Conservation (phyloP, 2,797 vertebrate species). For the Sebastes cheni region DNA sequence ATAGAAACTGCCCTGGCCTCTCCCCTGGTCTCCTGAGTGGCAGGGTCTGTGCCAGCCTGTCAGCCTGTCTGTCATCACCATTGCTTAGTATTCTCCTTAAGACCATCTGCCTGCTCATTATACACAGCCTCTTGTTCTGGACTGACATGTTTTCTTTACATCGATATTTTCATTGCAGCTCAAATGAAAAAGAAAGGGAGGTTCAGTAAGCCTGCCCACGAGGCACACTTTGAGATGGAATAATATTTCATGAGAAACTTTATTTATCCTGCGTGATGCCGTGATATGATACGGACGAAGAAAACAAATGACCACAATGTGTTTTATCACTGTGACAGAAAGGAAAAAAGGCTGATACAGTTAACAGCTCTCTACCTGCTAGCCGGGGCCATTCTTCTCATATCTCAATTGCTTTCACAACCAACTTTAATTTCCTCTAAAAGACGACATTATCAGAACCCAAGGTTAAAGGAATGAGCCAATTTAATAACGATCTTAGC, state of each 20-base stretch:
- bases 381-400: constrained; percentile 62
- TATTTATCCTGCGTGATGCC: constrained; percentile 46
- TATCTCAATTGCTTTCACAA: constrained; percentile 71
- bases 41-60: constrained; percentile 83
- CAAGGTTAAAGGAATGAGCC: constrained; percentile 78
- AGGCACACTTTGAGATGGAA: constrained; percentile 50
- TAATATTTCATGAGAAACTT: constrained; percentile 67
- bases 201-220: constrained; percentile 30
- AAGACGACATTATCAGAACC: constrained; percentile 79
- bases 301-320: constrained; percentile 63
- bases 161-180: constrained; percentile 73
- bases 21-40: constrained; percentile 80
- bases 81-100: constrained; percentile 84
- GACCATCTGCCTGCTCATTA: constrained; percentile 78
- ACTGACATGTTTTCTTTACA: constrained; percentile 82
- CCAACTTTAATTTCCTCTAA: constrained; percentile 81
- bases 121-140: constrained; percentile 75
- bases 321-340: constrained; percentile 55
- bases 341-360: constrained; percentile 29
- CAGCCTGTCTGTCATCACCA: constrained; percentile 81
- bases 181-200: constrained; percentile 30
- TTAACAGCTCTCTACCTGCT: constrained; percentile 56
- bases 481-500: constrained; percentile 76
- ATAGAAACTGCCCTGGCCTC: constrained; percentile 76
- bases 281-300: constrained; percentile 54